Conservation (phyloP, 1,140 invertebrate genomes). For the Pinna nobilis region DNA sequence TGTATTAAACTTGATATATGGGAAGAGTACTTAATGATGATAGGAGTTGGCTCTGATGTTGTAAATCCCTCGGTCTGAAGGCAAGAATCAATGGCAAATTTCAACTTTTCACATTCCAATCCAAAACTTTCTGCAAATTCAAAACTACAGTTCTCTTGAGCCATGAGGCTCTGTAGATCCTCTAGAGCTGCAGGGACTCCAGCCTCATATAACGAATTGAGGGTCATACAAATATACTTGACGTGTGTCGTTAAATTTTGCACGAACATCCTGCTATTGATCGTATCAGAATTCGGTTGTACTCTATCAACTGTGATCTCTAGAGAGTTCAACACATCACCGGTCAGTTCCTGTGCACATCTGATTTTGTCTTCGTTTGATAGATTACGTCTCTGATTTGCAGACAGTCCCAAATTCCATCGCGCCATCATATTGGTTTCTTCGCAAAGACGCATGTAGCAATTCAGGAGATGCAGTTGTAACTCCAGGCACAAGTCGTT, state of each 20-base stretch:
- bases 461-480: conserved; percentile 56
- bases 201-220: conserved; percentile 41
- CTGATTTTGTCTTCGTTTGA: not conserved
- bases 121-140: conserved; percentile 37
- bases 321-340: conserved; percentile 31
- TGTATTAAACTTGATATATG: conserved; percentile 44
- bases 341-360: conserved; percentile 34
- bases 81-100: conserved; percentile 15
- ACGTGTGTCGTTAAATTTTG: conserved; percentile 36
- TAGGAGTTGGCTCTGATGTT: not conserved
- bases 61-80: not conserved
- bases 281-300: conserved; percentile 8
- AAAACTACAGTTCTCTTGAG: conserved; percentile 29
- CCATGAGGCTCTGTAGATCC: conserved; percentile 47
- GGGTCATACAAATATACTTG: conserved; percentile 38
- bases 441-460: conserved; percentile 28
- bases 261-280: not conserved
- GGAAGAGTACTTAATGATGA: conserved; percentile 11
- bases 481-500: conserved; percentile 47
- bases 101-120: conserved; percentile 33
- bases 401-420: conserved; percentile 21
- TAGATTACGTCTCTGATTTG: not conserved
- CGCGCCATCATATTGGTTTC: conserved; percentile 42
- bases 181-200: conserved; percentile 43
- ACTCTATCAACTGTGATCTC: conserved; percentile 24